Evolutionary conservation across 2,797 vertebrate species (phyloP).

Genomic region (Sparus aurata): DNA sequence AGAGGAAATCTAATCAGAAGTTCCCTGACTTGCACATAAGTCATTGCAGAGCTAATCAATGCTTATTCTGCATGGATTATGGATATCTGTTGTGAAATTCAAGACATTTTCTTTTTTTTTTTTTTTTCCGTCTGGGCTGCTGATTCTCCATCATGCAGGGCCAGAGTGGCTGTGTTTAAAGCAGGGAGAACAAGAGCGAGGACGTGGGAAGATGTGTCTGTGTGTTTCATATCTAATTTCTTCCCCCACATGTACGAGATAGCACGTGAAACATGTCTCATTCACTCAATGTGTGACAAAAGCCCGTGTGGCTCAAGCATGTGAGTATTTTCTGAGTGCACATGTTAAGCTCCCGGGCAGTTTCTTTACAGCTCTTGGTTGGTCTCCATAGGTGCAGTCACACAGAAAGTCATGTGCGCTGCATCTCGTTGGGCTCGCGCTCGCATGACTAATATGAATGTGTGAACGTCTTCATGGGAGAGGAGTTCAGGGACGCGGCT

Average conservation of each 20-base stretch:
- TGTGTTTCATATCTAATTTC: slow-evolving; percentile 53
- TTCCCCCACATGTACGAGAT: slow-evolving; percentile 32
- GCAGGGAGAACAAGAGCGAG: slow-evolving; percentile 47
- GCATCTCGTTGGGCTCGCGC: slow-evolving; percentile 41
- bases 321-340: slow-evolving; percentile 19
- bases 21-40: slow-evolving; percentile 59
- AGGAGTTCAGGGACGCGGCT: slow-evolving; percentile 42
- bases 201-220: slow-evolving; percentile 45
- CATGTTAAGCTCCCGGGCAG: neutral
- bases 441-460: slow-evolving; percentile 64
- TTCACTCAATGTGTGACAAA: slow-evolving; percentile 47
- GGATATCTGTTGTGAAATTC: slow-evolving; percentile 66
- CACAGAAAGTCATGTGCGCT: slow-evolving; percentile 15
- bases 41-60: slow-evolving; percentile 69
- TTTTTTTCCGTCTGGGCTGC: slow-evolving; percentile 34
- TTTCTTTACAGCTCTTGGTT: slow-evolving; percentile 15
- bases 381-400: slow-evolving; percentile 44
- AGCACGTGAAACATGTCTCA: slow-evolving; percentile 55
- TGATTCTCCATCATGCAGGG: slow-evolving; percentile 43
- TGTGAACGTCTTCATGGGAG: slow-evolving; percentile 46
- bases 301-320: slow-evolving; percentile 4
- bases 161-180: slow-evolving; percentile 46
- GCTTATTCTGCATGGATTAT: slow-evolving; percentile 71
- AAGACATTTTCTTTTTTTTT: slow-evolving; percentile 22
- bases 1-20: slow-evolving; percentile 76